Evolutionary conservation across 37 sponge, comb jelly and placozoan genomes (phyloP).

Genomic region (Geodia barretti): DNA sequence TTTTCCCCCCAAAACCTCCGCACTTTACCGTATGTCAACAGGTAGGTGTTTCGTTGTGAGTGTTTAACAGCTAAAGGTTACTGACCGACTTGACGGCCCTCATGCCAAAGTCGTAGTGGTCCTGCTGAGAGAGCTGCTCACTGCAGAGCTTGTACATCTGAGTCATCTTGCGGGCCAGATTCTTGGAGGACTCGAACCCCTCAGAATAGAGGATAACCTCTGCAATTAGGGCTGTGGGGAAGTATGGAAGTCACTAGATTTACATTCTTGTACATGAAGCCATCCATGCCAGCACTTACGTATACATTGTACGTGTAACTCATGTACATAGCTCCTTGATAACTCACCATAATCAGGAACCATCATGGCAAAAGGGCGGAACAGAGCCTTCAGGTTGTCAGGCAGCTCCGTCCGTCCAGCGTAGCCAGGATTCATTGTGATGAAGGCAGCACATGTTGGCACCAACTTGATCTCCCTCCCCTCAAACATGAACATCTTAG

Average conservation of each 20-base stretch:
- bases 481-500: conserved; percentile 93
- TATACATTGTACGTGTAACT: background rate
- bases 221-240: conserved; percentile 86
- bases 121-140: conserved; percentile 98
- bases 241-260: no score
- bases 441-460: conserved; percentile 91
- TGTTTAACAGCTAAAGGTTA: no score
- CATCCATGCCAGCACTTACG: background rate
- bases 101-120: conserved; percentile 99
- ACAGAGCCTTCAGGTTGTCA: conserved; percentile 97
- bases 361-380: conserved; percentile 99
- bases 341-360: conserved; percentile 95
- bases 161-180: conserved; percentile 94
- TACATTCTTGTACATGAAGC: no score
- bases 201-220: conserved; percentile 99
- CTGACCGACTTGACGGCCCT: conserved; percentile 97
- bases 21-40: no score
- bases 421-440: conserved; percentile 99
- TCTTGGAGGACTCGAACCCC: conserved; percentile 96
- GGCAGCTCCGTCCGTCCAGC: conserved; percentile 98
- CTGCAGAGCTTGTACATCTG: conserved; percentile 99
- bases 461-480: conserved; percentile 96
- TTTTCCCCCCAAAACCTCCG: no score
- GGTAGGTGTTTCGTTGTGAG: no score
- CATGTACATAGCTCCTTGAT: background rate